phyloP scores from a whole-genome alignment of 1,140 invertebrate species.

The Drosophila mayri region DNA sequence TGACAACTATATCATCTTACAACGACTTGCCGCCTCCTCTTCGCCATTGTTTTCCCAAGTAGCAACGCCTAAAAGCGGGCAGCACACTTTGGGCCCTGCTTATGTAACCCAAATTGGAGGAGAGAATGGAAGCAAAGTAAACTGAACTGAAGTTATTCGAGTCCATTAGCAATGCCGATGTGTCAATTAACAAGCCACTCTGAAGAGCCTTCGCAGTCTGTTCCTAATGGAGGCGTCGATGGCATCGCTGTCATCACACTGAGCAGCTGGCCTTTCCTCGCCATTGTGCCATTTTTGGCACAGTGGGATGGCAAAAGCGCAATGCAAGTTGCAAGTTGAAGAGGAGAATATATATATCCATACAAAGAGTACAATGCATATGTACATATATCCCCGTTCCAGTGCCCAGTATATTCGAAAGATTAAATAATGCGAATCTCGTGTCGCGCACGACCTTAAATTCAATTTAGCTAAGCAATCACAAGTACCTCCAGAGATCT shows the following conservation, averaged over 20 bases:
- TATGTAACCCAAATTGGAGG: slow-evolving; percentile 41
- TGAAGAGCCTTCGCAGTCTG: slow-evolving; percentile 45
- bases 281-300: slow-evolving; percentile 72
- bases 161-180: slow-evolving; percentile 65
- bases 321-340: slow-evolving; percentile 60
- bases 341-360: background rate
- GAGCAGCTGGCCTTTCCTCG: slow-evolving; percentile 13
- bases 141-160: slow-evolving; percentile 43
- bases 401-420: slow-evolving; percentile 27
- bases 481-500: slow-evolving; percentile 13
- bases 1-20: slow-evolving; percentile 25
- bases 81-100: slow-evolving; percentile 16
- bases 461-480: slow-evolving; percentile 70
- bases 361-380: background rate
- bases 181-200: slow-evolving; percentile 59
- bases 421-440: slow-evolving; percentile 76
- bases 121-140: slow-evolving; percentile 1
- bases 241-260: slow-evolving; percentile 4
- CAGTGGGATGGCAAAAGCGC: slow-evolving; percentile 56
- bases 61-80: slow-evolving; percentile 29
- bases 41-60: slow-evolving; percentile 37
- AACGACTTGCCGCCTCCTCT: background rate
- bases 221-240: slow-evolving; percentile 72
- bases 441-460: slow-evolving; percentile 78
- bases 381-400: background rate